These are phyloP conservation scores for Acipenser oxyrinchus DNA, from an alignment of 2,797 vertebrate species.

Conservation along the genomic window DNA sequence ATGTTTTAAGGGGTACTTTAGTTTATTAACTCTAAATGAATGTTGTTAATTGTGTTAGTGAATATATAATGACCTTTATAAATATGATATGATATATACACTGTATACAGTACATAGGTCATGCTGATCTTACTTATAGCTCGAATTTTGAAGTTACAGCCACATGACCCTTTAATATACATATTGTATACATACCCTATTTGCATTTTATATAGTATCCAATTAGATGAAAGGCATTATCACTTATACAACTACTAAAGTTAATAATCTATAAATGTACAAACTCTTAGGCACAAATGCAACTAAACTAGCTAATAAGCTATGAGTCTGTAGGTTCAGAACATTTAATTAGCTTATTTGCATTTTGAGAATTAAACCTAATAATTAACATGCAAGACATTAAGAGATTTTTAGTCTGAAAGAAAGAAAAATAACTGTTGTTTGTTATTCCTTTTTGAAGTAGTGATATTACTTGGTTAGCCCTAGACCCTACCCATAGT, in stretches of 20 bases:
- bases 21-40: too few species aligned
- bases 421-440: conserved; percentile 3
- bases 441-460: conserved; percentile 16
- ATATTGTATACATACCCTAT: too few species aligned
- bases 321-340: conserved; percentile 62
- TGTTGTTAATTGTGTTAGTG: too few species aligned
- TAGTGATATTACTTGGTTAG: conserved; percentile 33
- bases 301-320: conserved; percentile 60
- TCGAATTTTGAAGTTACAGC: too few species aligned
- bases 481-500: conserved; percentile 27
- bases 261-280: conserved; percentile 45
- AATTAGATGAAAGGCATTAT: conserved; percentile 29
- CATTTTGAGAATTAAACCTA: conserved; percentile 63
- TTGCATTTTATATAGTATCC: conserved; percentile 12
- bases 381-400: conserved; percentile 58
- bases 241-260: conserved; percentile 31
- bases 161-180: too few species aligned
- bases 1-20: too few species aligned
- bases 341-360: conserved; percentile 65
- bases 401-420: conserved; percentile 5
- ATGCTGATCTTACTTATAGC: too few species aligned
- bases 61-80: too few species aligned
- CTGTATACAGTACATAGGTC: too few species aligned
- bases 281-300: conserved; percentile 34
- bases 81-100: too few species aligned